A percentile compares a stretch with the other conserved stretches of the same genome.
Evolutionary conservation across 2,888 invertebrate species (phyloP).

Genomic region (Aleiodes alternator): DNA sequence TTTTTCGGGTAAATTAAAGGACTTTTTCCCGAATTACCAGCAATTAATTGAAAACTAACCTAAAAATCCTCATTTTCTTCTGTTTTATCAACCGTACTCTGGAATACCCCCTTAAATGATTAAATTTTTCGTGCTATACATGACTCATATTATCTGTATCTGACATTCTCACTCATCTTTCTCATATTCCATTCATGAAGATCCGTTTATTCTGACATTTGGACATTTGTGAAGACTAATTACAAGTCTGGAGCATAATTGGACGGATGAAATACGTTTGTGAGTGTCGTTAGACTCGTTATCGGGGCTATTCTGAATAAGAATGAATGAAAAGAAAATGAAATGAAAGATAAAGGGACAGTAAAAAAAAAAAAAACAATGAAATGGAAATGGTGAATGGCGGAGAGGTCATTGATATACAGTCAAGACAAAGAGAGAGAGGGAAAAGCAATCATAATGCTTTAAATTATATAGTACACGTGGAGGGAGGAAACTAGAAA

Average conservation of each 20-base stretch:
- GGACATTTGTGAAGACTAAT: constrained; percentile 26
- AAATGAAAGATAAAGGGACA: not conserved
- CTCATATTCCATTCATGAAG: not conserved
- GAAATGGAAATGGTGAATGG: not conserved
- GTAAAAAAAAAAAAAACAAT: not conserved
- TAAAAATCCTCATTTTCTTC: not conserved
- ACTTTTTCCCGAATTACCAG: too few relatives aligned
- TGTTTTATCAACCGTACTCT: too few relatives aligned
- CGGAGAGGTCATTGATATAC: not conserved
- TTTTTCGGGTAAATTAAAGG: too few relatives aligned
- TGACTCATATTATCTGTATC: constrained; percentile 11
- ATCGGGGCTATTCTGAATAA: not conserved
- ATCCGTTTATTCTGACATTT: not conserved
- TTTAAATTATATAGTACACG: not conserved
- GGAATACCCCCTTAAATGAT: not conserved
- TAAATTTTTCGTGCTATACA: not conserved
- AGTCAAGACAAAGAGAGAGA: too few relatives aligned
- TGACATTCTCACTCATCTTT: constrained; percentile 10
- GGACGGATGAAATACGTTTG: not conserved
- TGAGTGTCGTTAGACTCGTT: constrained; percentile 10
- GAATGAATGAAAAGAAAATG: not conserved
- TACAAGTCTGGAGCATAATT: constrained; percentile 20
- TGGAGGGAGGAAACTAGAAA: too few relatives aligned
- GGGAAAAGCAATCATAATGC: not conserved
- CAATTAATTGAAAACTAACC: too few relatives aligned